Conservation (phyloP, 2,797 vertebrate genomes). For the Rhinichthys osculus region DNA sequence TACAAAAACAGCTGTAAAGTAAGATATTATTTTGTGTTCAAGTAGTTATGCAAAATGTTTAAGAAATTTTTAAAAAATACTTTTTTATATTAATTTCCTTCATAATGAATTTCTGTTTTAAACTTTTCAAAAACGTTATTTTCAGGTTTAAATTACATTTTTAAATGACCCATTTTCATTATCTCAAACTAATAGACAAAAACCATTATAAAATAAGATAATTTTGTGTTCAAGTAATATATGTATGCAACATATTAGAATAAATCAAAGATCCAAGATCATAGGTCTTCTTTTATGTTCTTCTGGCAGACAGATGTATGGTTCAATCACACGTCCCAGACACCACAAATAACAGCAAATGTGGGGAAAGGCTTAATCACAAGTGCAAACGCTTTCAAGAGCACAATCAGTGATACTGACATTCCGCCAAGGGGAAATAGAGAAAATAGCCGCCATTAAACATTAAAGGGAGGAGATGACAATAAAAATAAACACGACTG, state of each 20-base stretch:
- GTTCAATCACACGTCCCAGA: conserved; percentile 70
- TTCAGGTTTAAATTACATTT: not conserved
- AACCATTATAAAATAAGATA: not conserved
- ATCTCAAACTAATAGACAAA: conserved; percentile 6
- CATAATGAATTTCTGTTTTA: not conserved
- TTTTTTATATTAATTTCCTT: not conserved
- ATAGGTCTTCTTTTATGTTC: not conserved
- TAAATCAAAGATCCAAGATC: not conserved
- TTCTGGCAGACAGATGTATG: not conserved
- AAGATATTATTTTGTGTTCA: not conserved
- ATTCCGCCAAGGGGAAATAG: conserved; percentile 66
- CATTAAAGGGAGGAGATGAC: conserved; percentile 77
- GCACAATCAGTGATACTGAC: conserved; percentile 65
- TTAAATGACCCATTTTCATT: not conserved
- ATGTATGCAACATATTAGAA: not conserved
- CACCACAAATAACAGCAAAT: conserved; percentile 70
- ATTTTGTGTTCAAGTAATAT: not conserved
- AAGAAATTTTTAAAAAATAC: not conserved
- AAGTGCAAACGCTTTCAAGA: conserved; percentile 76
- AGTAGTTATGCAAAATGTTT: not conserved
- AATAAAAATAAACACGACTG: conserved; percentile 73
- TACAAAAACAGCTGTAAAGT: not conserved
- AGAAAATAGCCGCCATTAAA: conserved; percentile 70
- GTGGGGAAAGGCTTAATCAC: conserved; percentile 74
- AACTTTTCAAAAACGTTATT: not conserved